A percentile compares a stretch with the other conserved stretches of the same genome.
These are phyloP conservation scores for Irena cyanogastra DNA, from an alignment of 2,113 vertebrate species.

Conservation along the genomic window DNA sequence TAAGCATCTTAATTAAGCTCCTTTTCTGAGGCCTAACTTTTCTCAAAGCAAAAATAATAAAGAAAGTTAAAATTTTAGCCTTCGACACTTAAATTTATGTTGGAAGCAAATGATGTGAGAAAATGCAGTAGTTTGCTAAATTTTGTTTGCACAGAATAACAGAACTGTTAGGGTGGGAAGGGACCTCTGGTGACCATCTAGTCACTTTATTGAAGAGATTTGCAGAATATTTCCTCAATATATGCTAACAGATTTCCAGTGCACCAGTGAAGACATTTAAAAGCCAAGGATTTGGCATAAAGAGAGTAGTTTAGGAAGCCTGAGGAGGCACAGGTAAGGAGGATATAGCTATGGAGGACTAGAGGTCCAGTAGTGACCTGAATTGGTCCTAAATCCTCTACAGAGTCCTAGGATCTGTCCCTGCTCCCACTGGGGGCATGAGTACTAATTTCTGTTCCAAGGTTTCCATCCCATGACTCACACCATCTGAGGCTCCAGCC, in stretches of 20 bases:
- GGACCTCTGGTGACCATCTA: not conserved
- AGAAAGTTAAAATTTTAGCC: not conserved
- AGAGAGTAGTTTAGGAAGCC: not conserved
- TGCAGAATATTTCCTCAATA: not conserved
- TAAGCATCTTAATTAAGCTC: not conserved
- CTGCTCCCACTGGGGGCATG: fast-evolving
- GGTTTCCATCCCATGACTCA: not conserved
- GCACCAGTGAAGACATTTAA: not conserved
- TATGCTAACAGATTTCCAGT: not conserved
- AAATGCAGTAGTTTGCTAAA: not conserved
- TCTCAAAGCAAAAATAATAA: not conserved
- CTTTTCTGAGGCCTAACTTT: not conserved
- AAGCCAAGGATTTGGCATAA: not conserved
- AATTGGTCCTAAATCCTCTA: not conserved
- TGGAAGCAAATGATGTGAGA: not conserved
- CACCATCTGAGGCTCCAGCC: not conserved
- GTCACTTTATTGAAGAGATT: not conserved
- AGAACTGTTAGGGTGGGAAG: not conserved
- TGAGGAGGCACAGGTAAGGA: not conserved
- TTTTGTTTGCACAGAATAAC: not conserved
- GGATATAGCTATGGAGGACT: not conserved
- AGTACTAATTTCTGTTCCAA: not conserved
- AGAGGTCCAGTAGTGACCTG: not conserved
- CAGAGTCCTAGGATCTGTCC: not conserved
- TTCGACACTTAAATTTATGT: not conserved